Base-by-base conservation (phyloP, 2,113 vertebrate genomes). In the Datnioides undecimradiatus region DNA sequence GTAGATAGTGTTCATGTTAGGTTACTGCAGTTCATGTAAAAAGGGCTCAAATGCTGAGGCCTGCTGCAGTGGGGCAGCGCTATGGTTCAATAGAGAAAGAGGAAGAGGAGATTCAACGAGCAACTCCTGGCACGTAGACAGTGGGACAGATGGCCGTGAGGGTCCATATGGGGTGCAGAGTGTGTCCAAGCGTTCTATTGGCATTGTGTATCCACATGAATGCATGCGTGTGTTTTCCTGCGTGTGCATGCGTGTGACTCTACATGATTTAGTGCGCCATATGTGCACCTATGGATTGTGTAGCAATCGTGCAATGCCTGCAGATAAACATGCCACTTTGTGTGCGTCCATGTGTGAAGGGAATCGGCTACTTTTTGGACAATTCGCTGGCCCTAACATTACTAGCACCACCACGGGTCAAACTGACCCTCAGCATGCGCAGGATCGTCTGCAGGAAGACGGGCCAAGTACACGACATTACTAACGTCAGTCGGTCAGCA, bases 81-180 rank as follows among this genome's bases (percentile, higher is more conserved):
- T 71, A 19, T 43, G 48, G 64, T 80, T 74, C 84, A 76, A 81
- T 46, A 63, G 81, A 82, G 60, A 80, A 55, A 57, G 31, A 75
- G 73, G 38, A 67, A 68, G 75, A 76, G 54, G 68, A 79, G 77
- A 86, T 63, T 83, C 57, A 80, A 46, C 8, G 63, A 86, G 77
- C 57, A 51, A 82, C 25, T 52, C 80, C 86, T 94, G 93, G 93
- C 92, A 88, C 12, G 6, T 21, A 41, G 63, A 64, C 65, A 80
- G 59, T 51, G 54, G 82, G 87, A 90, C 93, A 94, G 93, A 94
- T 93, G 93, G 93, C 85, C 70, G 2, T 27, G 85, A 90, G 83
- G 73, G 89, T 85, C 93, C 91, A 91, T 92, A 90, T 90, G 92
- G 88, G 77, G 49, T 48, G 55, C 58, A 59, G 83, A 77, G 74